Evolutionary conservation across 23 tunicate genomes (phyloP).

Genomic region (Styela plicata): DNA sequence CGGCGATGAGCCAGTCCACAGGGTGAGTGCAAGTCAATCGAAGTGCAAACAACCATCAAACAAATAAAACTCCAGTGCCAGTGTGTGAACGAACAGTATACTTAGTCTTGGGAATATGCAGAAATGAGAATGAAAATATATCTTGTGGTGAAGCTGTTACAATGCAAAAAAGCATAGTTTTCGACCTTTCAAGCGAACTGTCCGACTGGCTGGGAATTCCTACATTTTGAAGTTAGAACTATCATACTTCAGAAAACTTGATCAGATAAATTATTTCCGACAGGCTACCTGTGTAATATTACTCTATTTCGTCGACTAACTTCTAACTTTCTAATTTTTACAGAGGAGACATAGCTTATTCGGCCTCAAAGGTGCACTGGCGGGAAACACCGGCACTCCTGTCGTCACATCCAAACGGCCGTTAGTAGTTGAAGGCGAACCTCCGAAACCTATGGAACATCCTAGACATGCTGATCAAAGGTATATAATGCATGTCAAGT

Average conservation of each 20-base stretch:
- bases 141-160: too few species aligned
- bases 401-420: conserved; percentile 47
- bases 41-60: not conserved
- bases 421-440: conserved; percentile 38
- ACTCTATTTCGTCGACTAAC: not conserved
- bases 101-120: too few species aligned
- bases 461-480: not conserved
- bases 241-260: too few species aligned
- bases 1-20: conserved; percentile 75
- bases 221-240: too few species aligned
- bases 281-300: not conserved
- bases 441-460: conserved; percentile 22
- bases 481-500: too few species aligned
- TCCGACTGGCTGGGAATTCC: too few species aligned
- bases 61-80: too few species aligned
- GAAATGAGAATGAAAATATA: too few species aligned
- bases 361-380: conserved; percentile 18
- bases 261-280: too few species aligned
- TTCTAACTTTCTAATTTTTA: not conserved
- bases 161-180: too few species aligned
- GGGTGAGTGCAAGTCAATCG: conserved; percentile 29
- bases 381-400: not conserved
- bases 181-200: too few species aligned
- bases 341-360: conserved; percentile 79
- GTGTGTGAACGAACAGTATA: too few species aligned